Evolutionary conservation across 2,113 vertebrate species (phyloP).

Genomic region (Hystrix brachyura): DNA sequence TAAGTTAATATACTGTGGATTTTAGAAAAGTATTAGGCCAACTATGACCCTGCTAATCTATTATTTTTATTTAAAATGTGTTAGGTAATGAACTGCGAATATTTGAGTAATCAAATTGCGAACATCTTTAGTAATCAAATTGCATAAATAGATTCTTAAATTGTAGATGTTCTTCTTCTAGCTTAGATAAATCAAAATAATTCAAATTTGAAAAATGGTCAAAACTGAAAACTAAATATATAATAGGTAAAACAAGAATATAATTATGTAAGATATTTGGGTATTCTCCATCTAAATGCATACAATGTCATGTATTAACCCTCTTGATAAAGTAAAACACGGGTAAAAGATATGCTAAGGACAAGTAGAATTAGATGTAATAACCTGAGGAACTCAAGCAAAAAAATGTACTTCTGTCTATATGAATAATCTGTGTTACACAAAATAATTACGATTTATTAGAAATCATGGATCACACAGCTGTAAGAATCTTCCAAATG

Average conservation of each 20-base stretch:
- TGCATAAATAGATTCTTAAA: slow-evolving; percentile 35
- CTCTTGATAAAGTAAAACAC: slow-evolving; percentile 13
- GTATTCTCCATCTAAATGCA: not conserved
- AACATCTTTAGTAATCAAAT: slow-evolving; percentile 7
- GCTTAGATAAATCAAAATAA: slow-evolving; percentile 30
- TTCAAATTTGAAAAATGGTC: slow-evolving; percentile 35
- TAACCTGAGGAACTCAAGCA: not conserved
- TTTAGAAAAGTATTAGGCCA: slow-evolving; percentile 50
- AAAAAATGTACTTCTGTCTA: not conserved
- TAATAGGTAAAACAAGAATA: not conserved
- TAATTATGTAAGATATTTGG: slow-evolving; percentile 22
- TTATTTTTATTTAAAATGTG: slow-evolving; percentile 28
- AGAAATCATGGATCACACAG: slow-evolving; percentile 9
- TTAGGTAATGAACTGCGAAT: slow-evolving; percentile 22
- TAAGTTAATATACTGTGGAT: slow-evolving; percentile 9
- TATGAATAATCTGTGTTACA: not conserved
- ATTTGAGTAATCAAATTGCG: not conserved
- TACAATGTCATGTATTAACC: not conserved
- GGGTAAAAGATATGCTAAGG: not conserved
- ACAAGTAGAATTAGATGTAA: not conserved
- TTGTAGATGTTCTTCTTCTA: slow-evolving; percentile 57
- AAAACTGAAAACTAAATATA: slow-evolving; percentile 31
- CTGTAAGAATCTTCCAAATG: not conserved
- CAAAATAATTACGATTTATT: not conserved
- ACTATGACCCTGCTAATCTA: not conserved